Conservation (phyloP, 2,888 invertebrate species). For the Synergus laeviventris region DNA sequence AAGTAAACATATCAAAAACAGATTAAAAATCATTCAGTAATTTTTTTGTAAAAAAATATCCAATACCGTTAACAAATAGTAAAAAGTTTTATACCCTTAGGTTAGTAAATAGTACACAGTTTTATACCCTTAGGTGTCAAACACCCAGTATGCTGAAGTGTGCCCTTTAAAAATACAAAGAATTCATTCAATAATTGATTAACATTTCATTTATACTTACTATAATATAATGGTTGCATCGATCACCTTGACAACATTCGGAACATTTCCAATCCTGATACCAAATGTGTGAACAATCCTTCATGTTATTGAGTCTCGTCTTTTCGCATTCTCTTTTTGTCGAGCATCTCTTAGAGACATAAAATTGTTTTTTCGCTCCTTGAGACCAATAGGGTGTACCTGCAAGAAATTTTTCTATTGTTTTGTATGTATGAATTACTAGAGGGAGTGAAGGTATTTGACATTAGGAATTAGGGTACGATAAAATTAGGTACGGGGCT, state of each 20-base stretch:
- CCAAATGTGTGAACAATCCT: conserved; percentile 92
- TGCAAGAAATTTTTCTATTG: conserved; percentile 62
- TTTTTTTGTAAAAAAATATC: no score
- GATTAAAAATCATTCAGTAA: no score
- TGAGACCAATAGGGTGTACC: conserved; percentile 96
- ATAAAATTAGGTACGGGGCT: no score
- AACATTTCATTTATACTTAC: conserved; percentile 82
- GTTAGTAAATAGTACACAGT: no score
- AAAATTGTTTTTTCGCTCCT: conserved; percentile 94
- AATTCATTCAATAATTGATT: neutral
- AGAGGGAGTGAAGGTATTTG: no score
- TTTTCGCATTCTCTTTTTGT: conserved; percentile 87
- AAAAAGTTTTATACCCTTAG: no score
- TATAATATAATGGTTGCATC: conserved; percentile 96
- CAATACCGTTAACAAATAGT: no score
- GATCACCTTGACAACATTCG: conserved; percentile 96
- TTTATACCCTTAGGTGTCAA: no score
- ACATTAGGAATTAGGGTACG: no score
- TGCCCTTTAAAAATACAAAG: neutral
- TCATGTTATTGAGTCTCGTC: conserved; percentile 84
- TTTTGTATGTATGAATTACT: no score
- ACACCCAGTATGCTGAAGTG: no score
- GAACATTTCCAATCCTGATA: conserved; percentile 98
- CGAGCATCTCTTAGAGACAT: conserved; percentile 93
- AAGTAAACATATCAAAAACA: no score